Percentiles rank a stretch among this genome's conserved stretches.
Evolutionary conservation across 64 coral and sea anemone genomes (phyloP).

Genomic region (Pachyseris speciosa): DNA sequence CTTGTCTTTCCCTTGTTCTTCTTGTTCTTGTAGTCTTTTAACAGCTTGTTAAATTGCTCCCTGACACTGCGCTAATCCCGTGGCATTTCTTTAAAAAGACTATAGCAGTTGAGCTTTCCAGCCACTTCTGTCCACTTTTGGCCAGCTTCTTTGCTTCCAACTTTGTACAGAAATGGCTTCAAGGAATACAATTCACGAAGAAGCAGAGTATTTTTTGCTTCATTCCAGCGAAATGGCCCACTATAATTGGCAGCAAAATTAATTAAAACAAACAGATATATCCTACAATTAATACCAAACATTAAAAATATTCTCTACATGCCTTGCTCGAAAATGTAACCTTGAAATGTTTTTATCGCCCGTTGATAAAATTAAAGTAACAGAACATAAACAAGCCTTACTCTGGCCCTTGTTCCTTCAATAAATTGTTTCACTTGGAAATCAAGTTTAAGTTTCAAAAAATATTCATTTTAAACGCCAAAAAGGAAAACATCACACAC

Average conservation of each 20-base stretch:
- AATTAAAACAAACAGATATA: neutral
- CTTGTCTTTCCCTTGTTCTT: constrained; percentile 60
- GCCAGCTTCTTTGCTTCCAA: constrained; percentile 71
- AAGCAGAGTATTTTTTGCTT: constrained; percentile 65
- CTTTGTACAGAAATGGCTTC: constrained; percentile 74
- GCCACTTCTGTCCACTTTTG: constrained; percentile 75
- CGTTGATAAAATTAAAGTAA: neutral
- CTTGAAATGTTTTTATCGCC: neutral
- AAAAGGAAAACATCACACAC: neutral
- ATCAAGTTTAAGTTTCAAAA: neutral
- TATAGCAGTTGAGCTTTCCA: constrained; percentile 60
- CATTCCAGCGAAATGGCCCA: constrained; percentile 86
- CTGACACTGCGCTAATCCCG: constrained; percentile 75
- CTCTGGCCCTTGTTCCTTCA: neutral
- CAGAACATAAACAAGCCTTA: neutral
- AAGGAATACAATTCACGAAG: constrained; percentile 58
- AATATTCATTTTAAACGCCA: neutral
- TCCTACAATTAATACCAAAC: constrained; percentile 30
- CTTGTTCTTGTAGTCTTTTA: constrained; percentile 77
- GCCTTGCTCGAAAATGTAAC: neutral
- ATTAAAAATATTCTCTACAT: neutral
- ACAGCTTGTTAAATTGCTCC: constrained; percentile 78
- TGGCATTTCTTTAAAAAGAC: constrained; percentile 47
- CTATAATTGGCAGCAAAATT: constrained; percentile 56
- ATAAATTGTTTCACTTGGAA: neutral